phyloP scores from a whole-genome alignment of 2,888 invertebrate species.

The Galerucella pusilla region DNA sequence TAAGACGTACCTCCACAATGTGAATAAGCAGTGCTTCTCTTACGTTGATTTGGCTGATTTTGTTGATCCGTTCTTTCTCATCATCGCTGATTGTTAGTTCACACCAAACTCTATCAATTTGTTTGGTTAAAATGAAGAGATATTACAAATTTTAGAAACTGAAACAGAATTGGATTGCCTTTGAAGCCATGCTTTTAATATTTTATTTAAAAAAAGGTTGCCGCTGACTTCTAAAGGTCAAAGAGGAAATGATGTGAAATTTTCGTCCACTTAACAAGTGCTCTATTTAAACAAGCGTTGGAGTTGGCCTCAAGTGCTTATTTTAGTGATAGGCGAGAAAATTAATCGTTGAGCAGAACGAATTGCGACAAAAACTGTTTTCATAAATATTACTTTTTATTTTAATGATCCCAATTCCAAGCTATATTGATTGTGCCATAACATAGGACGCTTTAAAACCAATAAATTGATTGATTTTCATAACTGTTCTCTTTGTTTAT shows the following conservation, averaged over 20 bases:
- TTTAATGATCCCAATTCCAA: neutral
- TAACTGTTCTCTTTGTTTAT: too few relatives aligned
- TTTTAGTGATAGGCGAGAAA: neutral
- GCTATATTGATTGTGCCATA: neutral
- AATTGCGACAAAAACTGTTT: neutral
- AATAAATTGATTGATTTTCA: neutral
- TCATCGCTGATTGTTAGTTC: too few relatives aligned
- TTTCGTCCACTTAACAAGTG: neutral
- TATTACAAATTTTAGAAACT: neutral
- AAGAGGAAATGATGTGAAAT: slow-evolving; percentile 8
- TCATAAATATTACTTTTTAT: neutral
- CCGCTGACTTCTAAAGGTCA: neutral
- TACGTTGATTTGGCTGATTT: too few relatives aligned
- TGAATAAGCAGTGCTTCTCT: too few relatives aligned
- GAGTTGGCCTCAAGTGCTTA: neutral
- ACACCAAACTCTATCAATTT: neutral
- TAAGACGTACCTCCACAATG: too few relatives aligned
- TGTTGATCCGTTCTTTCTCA: too few relatives aligned
- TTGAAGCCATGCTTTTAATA: neutral
- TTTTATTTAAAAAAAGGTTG: neutral
- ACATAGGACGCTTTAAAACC: neutral
- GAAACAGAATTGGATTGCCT: neutral
- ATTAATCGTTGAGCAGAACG: neutral
- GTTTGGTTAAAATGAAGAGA: neutral
- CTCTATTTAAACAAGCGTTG: neutral